phyloP scores from a whole-genome alignment of 2,113 vertebrate species.

The Gobio gobio region DNA sequence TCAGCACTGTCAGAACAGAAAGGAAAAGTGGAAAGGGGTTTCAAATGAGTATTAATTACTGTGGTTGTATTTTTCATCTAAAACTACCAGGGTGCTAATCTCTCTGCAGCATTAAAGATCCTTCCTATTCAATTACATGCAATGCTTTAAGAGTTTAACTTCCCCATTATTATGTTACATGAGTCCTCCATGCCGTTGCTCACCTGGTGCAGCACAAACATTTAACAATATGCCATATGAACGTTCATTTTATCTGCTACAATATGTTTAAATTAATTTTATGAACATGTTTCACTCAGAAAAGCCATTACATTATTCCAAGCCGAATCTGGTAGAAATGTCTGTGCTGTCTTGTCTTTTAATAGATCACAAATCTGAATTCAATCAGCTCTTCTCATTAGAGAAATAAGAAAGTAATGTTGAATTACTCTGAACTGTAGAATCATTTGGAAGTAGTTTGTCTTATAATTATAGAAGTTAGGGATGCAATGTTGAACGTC shows the following conservation, averaged over 20 bases:
- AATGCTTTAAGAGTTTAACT: neutral
- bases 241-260: neutral
- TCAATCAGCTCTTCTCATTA: slow-evolving; percentile 4
- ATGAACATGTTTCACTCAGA: slow-evolving; percentile 7
- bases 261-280: neutral
- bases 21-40: neutral
- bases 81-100: slow-evolving; percentile 30
- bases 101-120: neutral
- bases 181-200: neutral
- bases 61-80: neutral
- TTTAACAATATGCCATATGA: neutral
- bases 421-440: neutral
- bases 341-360: neutral
- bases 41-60: slow-evolving; percentile 47
- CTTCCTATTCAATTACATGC: neutral
- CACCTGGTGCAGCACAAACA: neutral
- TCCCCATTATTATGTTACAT: neutral
- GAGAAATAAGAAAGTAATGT: neutral
- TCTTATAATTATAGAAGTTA: neutral
- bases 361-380: slow-evolving; percentile 27
- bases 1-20: slow-evolving; percentile 29
- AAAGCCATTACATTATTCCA: neutral
- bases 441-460: neutral
- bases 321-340: neutral
- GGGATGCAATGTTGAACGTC: neutral